Conservation (phyloP, 2,888 invertebrate species). For the Chloroclysta siterata region DNA sequence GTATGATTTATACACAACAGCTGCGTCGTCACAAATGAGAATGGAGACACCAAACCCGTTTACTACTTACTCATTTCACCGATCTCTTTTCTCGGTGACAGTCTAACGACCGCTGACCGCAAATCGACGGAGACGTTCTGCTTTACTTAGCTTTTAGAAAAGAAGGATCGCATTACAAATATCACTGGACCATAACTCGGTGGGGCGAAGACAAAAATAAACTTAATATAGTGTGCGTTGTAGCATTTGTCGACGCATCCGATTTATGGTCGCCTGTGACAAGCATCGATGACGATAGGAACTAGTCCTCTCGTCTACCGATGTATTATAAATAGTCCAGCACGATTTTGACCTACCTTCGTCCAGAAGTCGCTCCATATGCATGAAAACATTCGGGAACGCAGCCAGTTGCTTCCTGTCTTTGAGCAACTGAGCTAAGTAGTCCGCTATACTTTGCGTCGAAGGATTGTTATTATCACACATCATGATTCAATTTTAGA, state of each 20-base stretch:
- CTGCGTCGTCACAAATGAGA: constrained; percentile 60
- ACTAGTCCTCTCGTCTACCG: constrained; percentile 51
- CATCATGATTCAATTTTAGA: constrained; percentile 78
- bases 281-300: constrained; percentile 63
- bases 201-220: constrained; percentile 84
- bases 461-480: constrained; percentile 87
- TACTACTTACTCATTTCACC: constrained; percentile 74
- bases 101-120: constrained; percentile 77
- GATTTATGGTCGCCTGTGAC: constrained; percentile 78
- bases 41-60: constrained; percentile 72
- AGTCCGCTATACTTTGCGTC: constrained; percentile 99
- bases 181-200: constrained; percentile 83
- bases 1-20: constrained; percentile 67
- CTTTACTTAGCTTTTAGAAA: constrained; percentile 78
- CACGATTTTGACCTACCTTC: constrained; percentile 91
- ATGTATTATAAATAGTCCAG: constrained; percentile 63
- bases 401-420: constrained; percentile 99
- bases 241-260: constrained; percentile 82
- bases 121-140: constrained; percentile 74
- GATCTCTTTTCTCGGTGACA: constrained; percentile 74
- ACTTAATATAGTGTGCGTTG: constrained; percentile 83
- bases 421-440: constrained; percentile 99
- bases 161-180: constrained; percentile 82
- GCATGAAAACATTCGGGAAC: constrained; percentile 99
- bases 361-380: constrained; percentile 99